phyloP scores from a whole-genome alignment of 2,888 invertebrate species.

The Asteroscopus sphinx region DNA sequence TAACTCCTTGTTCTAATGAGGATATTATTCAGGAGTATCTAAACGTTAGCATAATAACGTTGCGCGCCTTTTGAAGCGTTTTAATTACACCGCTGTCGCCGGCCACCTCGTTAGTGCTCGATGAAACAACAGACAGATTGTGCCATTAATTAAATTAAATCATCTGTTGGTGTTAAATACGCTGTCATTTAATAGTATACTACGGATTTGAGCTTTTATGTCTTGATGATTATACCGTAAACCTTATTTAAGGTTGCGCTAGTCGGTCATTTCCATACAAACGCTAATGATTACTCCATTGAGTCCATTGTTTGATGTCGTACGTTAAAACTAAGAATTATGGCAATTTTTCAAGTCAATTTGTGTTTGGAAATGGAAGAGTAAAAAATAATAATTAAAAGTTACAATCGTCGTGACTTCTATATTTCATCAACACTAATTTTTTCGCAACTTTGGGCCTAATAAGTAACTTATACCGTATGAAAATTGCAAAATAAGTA shows the following conservation, averaged over 20 bases:
- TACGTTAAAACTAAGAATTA: no score
- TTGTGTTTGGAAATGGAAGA: no score
- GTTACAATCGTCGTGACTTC: no score
- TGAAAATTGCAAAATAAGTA: no score
- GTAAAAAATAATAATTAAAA: no score
- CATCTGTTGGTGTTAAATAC: conserved; percentile 61
- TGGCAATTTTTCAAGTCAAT: no score
- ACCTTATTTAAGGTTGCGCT: not conserved
- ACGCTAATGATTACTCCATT: no score
- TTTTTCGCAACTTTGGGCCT: no score
- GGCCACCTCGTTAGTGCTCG: conserved; percentile 73
- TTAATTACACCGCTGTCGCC: conserved; percentile 75
- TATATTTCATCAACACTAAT: no score
- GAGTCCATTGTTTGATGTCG: no score
- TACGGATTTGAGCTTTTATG: conserved; percentile 20
- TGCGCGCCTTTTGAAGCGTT: conserved; percentile 68
- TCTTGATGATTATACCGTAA: conserved; percentile 1
- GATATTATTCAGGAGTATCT: conserved; percentile 82
- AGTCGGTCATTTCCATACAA: no score
- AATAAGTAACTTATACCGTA: no score
- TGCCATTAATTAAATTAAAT: conserved; percentile 68
- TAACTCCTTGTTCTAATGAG: conserved; percentile 80
- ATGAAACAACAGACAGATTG: conserved; percentile 73
- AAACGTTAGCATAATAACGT: conserved; percentile 65
- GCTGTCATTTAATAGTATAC: conserved; percentile 49